phyloP scores from a whole-genome alignment of 1,140 invertebrate genomes.

The Apocrypta bakeri region DNA sequence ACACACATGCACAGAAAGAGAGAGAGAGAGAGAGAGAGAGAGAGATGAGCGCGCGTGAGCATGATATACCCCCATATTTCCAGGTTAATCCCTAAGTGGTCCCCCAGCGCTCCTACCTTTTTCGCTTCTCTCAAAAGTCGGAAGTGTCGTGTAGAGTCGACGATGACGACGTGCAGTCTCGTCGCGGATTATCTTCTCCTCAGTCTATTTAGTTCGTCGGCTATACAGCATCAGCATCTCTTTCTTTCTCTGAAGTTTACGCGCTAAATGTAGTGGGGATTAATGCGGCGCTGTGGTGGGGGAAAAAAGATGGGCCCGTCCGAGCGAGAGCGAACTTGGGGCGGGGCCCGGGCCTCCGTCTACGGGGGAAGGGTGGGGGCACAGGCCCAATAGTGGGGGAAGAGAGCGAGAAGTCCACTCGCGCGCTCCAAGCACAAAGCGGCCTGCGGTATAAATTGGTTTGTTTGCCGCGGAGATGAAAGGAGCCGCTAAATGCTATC shows the following conservation, averaged over 20 bases:
- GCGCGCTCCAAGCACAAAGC: slow-evolving; percentile 35
- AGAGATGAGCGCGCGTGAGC: neutral
- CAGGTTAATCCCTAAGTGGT: slow-evolving; percentile 9
- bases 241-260: neutral
- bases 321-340: slow-evolving; percentile 7
- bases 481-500: slow-evolving; percentile 76
- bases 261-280: neutral
- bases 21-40: no score
- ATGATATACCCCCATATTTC: neutral
- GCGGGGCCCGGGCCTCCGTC: slow-evolving; percentile 41
- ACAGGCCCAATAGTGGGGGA: neutral
- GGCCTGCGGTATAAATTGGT: slow-evolving; percentile 75
- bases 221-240: neutral
- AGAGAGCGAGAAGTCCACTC: neutral
- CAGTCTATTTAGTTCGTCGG: neutral
- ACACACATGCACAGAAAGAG: neutral
- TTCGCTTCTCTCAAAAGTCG: slow-evolving; percentile 28
- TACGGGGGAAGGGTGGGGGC: neutral
- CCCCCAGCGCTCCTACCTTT: neutral
- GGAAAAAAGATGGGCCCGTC: slow-evolving; percentile 49
- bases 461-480: slow-evolving; percentile 76
- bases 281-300: neutral
- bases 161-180: slow-evolving; percentile 49
- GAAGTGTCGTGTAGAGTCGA: slow-evolving; percentile 45
- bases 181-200: slow-evolving; percentile 40